Percentiles rank a stretch among this genome's conserved stretches.
Conservation (phyloP, 2,888 invertebrate species). For the Elaeidobius kamerunicus region DNA sequence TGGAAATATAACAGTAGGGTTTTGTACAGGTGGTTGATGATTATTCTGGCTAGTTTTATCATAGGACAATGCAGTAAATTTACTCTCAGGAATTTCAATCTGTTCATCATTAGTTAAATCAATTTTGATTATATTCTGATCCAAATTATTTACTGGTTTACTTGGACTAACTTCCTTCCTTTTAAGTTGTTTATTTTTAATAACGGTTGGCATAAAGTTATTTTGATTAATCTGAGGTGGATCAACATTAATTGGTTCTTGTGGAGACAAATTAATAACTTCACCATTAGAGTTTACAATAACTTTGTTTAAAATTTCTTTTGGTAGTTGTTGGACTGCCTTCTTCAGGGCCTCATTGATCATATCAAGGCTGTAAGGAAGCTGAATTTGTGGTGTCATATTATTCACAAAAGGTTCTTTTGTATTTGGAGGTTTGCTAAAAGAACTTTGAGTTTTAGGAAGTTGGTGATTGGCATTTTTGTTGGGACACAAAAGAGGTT, state of each 20-base stretch:
- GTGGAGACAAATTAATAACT: conserved; percentile 44
- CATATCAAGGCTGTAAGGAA: conserved; percentile 42
- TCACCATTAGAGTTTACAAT: conserved; percentile 46
- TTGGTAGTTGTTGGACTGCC: conserved; percentile 36
- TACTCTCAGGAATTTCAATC: conserved; percentile 16
- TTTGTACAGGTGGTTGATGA: conserved; percentile 23
- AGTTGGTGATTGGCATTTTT: conserved; percentile 25
- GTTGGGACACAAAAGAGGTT: conserved; percentile 22
- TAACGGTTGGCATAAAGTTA: conserved; percentile 22
- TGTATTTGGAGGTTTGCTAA: no score
- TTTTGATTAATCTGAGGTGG: conserved; percentile 1
- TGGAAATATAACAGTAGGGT: conserved; percentile 41
- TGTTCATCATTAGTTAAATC: conserved; percentile 41
- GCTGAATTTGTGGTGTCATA: conserved; percentile 9
- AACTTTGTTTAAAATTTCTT: conserved; percentile 43
- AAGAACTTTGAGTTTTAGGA: conserved; percentile 19
- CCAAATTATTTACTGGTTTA: conserved; percentile 7
- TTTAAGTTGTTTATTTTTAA: conserved; percentile 27
- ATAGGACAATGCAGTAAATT: conserved; percentile 11
- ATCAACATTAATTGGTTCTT: conserved; percentile 42
- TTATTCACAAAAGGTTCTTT: conserved; percentile 19
- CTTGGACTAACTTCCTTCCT: conserved; percentile 17
- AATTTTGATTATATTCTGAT: conserved; percentile 41
- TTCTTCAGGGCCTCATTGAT: conserved; percentile 41
- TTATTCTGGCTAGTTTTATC: conserved; percentile 19